Evolutionary conservation across 2,797 vertebrate genomes (phyloP).

Genomic region (Poecilia picta): DNA sequence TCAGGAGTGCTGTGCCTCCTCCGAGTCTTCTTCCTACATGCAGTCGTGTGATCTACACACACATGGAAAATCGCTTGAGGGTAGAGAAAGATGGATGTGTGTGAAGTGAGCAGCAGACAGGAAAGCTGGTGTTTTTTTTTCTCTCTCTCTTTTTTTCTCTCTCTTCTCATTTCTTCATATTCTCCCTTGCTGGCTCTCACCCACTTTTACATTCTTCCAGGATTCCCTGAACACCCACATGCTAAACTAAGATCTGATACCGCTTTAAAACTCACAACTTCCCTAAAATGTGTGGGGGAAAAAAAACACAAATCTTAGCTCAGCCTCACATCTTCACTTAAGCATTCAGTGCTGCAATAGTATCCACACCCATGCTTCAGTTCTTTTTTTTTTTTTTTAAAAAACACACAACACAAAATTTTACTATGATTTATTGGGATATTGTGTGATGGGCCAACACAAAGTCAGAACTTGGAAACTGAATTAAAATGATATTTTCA

Average conservation of each 20-base stretch:
- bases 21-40: constrained; percentile 10
- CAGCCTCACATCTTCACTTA: constrained; percentile 5
- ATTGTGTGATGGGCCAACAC: not conserved
- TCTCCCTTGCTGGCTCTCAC: constrained; percentile 13
- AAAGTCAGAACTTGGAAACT: not conserved
- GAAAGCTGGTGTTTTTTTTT: constrained; percentile 8
- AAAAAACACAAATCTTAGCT: not conserved
- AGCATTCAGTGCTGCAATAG: not conserved
- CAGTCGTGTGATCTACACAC: constrained; percentile 20
- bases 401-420: not conserved
- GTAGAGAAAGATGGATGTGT: constrained; percentile 17
- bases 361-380: not conserved
- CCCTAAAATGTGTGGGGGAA: constrained; percentile 7
- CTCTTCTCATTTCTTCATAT: too few relatives aligned
- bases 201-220: constrained; percentile 21
- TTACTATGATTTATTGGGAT: not conserved
- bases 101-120: constrained; percentile 16
- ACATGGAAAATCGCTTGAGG: constrained; percentile 27
- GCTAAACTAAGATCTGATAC: constrained; percentile 15
- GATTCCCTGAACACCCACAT: not conserved
- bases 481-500: not conserved
- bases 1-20: constrained; percentile 19
- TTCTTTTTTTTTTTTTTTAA: not conserved
- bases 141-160: constrained; percentile 7
- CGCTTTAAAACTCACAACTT: constrained; percentile 4